Evolutionary conservation across 2,113 vertebrate genomes (phyloP).

Genomic region (Brachyistius frenatus): DNA sequence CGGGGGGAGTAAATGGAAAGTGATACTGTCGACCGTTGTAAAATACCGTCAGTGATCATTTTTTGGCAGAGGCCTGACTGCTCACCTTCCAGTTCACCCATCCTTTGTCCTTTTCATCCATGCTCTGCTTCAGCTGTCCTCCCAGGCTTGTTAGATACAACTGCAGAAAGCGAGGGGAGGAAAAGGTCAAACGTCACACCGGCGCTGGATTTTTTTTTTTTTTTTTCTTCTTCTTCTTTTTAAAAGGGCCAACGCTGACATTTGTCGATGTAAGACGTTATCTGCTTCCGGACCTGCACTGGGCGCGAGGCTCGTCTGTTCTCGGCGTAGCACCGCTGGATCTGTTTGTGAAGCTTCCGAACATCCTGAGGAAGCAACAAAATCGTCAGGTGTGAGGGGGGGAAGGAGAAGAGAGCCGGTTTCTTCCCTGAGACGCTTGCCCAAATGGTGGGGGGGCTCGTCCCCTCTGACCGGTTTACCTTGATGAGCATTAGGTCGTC

Average conservation of each 20-base stretch:
- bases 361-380: conserved; percentile 86
- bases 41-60: too few species aligned
- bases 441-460: background rate
- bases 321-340: conserved; percentile 96
- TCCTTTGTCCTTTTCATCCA: conserved; percentile 97
- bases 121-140: conserved; percentile 93
- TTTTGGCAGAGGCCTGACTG: fast-evolving
- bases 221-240: too few species aligned
- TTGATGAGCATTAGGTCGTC: conserved; percentile 93
- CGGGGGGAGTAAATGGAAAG: too few species aligned
- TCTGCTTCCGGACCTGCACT: conserved; percentile 87
- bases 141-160: conserved; percentile 95
- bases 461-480: conserved; percentile 70
- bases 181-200: background rate
- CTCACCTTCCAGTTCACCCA: conserved; percentile 99
- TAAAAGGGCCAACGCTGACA: background rate
- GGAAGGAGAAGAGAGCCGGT: background rate
- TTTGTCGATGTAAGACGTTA: fast-evolving
- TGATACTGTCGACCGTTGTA: too few species aligned
- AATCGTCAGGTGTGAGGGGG: fast-evolving
- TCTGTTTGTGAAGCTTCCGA: conserved; percentile 97
- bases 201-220: background rate
- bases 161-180: conserved; percentile 72
- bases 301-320: conserved; percentile 92
- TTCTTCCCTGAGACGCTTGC: background rate